phyloP scores from a whole-genome alignment of 2,888 invertebrate species.

The Phasia obesa region DNA sequence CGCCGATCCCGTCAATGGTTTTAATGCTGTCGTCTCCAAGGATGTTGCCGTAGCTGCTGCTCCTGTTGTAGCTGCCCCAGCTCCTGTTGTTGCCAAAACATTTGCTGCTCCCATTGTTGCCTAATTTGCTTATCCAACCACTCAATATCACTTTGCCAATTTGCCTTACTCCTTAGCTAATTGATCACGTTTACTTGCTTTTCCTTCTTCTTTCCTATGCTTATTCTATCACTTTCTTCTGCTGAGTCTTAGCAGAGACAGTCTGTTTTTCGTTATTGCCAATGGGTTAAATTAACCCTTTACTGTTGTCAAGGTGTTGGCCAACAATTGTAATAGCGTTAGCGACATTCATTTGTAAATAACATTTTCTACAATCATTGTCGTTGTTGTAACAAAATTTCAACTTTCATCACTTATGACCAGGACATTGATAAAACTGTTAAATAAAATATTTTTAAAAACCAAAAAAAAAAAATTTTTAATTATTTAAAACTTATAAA shows the following conservation, averaged over 20 bases:
- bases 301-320: slow-evolving; percentile 62
- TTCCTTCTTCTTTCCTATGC: slow-evolving; percentile 15
- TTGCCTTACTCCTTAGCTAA: slow-evolving; percentile 42
- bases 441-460: slow-evolving; percentile 53
- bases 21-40: slow-evolving; percentile 83
- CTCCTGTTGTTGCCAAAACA: slow-evolving; percentile 77
- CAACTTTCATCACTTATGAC: slow-evolving; percentile 76
- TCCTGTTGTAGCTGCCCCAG: slow-evolving; percentile 80
- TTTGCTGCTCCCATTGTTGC: slow-evolving; percentile 78
- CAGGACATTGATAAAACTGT: slow-evolving; percentile 70
- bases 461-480: no score
- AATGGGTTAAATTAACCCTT: slow-evolving; percentile 45
- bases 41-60: slow-evolving; percentile 81
- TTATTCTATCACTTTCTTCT: not conserved
- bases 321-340: slow-evolving; percentile 72
- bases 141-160: slow-evolving; percentile 46
- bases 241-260: not conserved
- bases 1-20: slow-evolving; percentile 83
- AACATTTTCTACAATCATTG: slow-evolving; percentile 77
- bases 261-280: slow-evolving; percentile 44
- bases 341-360: slow-evolving; percentile 82
- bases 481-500: no score
- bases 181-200: slow-evolving; percentile 35
- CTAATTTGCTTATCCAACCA: slow-evolving; percentile 67
- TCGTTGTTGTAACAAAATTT: slow-evolving; percentile 76